Base-by-base conservation (phyloP, 2,113 vertebrate genomes). In the Phrynosoma platyrhinos region DNA sequence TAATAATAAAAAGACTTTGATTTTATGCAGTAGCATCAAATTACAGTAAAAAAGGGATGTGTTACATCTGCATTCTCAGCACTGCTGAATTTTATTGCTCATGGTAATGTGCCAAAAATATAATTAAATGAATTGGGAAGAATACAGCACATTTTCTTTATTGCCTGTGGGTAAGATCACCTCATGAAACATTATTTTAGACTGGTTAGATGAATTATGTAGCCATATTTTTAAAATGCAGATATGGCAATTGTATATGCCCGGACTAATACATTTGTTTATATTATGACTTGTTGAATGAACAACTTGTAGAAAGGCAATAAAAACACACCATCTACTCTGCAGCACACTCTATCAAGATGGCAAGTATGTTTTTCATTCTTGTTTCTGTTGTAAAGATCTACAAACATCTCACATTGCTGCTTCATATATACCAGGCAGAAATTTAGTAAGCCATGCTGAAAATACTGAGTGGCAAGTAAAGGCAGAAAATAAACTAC, bases 1-100 rank as follows among this genome's bases (percentile, higher is more conserved):
- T 42, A 36, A 62, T 47, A 62, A 62, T 36, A 82, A 91, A 90
- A 71, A 83, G 68, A 1, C 9, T 89, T 90, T 93, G 14, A 62
- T 91, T 91, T 93, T 92, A 83, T 82, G 92, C 92, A 88, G 74
- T 80, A 30, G 16, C 20, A 92, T 83, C 27, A 91, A 89, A 94
- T 90, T 36, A 1, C 79, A 58, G 36, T 36, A 86, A 84, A 79
- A 40, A 90, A 85, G 85, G 47, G 53, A 94, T 89, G 89, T 87
- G 87, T 79, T 21, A 62, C 18, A 64, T 91, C 81, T 85, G 23
- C 10, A 79, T 9, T 23, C 75, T 91, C 85, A 91, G 58, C 68
- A 71, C 69, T 53, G 14, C 23, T 6, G 36, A 87, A 69, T 91
- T 92, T 92, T 92, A 88, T 85, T 92, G 83, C 86, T 81, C 79